Evolutionary conservation across 2,797 vertebrate species (phyloP), one percentile per base, ranked within the genome.

Genomic region (Chromis chromis): DNA sequence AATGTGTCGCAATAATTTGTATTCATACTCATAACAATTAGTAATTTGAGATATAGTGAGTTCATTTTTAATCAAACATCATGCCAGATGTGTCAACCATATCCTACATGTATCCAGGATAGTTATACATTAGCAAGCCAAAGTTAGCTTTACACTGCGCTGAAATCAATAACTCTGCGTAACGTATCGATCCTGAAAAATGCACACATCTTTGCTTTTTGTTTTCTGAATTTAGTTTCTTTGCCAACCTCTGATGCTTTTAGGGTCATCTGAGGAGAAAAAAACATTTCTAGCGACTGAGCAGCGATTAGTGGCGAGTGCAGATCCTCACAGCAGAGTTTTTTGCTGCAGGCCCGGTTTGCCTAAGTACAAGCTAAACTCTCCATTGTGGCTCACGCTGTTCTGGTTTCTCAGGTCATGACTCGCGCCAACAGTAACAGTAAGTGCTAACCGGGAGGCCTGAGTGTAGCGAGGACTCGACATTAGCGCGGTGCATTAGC

Each of bases 401-500:
- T 62, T 72, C 44, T 64, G 74, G 59, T 75, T 76, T 83, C 62
- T 83, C 36, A n/a, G 69, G 83, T 65, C 80, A 71, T 24, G 39
- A 58, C 79, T 78, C 57, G 68, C 12, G 14, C 64, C 65, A 78
- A 81, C 81, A 84, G 79, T 72, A 69, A 81, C 67, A 82, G 72
- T 69, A 82, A 82, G 73, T 65, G 66, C 81, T 77, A 69, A 84
- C 70, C 14, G 16, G 44, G 57, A 74, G 78, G 60, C 36, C 65
- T 78, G 62, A 65, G 55, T 68, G 62, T 71, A 79, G 65, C 62
- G 40, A 54, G 59, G 53, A 52, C 21, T 73, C 52, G 62, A 80
- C 70, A 69, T 65, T 75, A 82, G 81, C 49, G 53, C 21, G 70
- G 65, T 86, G 83, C 84, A 84, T 83, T 85, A 81, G 74, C 79